phyloP scores from a whole-genome alignment of 2,888 invertebrate genomes.

The Odiellus spinosus region DNA sequence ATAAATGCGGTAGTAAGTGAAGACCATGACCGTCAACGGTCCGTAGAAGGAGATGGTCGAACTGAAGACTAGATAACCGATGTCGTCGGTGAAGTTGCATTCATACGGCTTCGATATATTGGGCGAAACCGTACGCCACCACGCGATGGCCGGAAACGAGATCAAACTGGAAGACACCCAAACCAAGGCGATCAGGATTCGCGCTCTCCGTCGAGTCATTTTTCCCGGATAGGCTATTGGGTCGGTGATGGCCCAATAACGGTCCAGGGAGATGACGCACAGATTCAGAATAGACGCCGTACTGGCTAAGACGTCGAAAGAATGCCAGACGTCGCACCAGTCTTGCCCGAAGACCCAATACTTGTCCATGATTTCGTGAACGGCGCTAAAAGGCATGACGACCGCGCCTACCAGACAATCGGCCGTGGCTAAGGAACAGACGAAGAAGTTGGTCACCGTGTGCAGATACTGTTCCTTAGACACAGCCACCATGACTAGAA shows the following conservation, averaged over 20 bases:
- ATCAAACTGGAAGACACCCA: conserved; percentile 95
- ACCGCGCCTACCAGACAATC: conserved; percentile 90
- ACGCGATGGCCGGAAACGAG: conserved; percentile 85
- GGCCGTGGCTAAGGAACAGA: conserved; percentile 88
- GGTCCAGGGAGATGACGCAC: conserved; percentile 88
- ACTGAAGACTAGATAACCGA: conserved; percentile 90
- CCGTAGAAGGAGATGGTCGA: conserved; percentile 95
- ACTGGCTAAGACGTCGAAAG: conserved; percentile 87
- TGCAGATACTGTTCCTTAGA: conserved; percentile 81
- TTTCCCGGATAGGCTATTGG: conserved; percentile 91
- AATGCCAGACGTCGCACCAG: conserved; percentile 97
- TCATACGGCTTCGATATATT: conserved; percentile 41
- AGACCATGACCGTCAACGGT: conserved; percentile 92
- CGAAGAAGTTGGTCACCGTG: conserved; percentile 94
- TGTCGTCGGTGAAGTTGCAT: conserved; percentile 91
- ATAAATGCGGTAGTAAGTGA: conserved; percentile 92
- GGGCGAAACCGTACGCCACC: conserved; percentile 39
- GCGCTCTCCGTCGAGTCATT: conserved; percentile 77
- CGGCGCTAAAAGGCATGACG: conserved; percentile 92
- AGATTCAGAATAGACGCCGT: conserved; percentile 94
- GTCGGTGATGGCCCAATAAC: conserved; percentile 98
- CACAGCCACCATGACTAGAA: conserved; percentile 83
- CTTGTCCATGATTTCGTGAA: conserved; percentile 52
- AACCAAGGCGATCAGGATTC: conserved; percentile 73
- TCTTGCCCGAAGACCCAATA: conserved; percentile 81